phyloP scores from a whole-genome alignment of 2,888 invertebrate genomes.

The Drosophila falleni region DNA sequence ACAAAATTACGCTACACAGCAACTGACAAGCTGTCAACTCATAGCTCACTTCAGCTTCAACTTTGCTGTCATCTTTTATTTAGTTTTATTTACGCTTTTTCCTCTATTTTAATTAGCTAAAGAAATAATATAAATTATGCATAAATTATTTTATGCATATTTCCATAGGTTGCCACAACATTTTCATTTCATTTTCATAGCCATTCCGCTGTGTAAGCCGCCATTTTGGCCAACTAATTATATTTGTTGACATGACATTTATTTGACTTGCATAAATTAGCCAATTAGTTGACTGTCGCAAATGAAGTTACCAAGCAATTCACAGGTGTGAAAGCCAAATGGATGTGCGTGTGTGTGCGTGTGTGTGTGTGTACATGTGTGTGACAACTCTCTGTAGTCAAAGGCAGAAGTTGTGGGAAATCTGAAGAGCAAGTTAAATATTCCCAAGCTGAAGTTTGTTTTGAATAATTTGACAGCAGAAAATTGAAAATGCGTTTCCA shows the following conservation, averaged over 20 bases:
- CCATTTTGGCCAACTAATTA: conserved; percentile 67
- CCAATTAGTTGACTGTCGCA: conserved; percentile 72
- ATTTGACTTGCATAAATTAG: conserved; percentile 80
- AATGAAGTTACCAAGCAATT: conserved; percentile 62
- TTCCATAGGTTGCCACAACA: conserved; percentile 14
- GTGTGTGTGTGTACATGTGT: background rate
- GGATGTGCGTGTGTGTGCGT: background rate
- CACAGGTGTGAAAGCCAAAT: conserved; percentile 58
- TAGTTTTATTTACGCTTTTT: conserved; percentile 7
- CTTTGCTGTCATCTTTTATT: conserved; percentile 17
- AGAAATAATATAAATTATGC: conserved; percentile 43
- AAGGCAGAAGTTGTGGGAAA: conserved; percentile 4
- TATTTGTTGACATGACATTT: conserved; percentile 79
- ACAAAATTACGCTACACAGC: conserved; percentile 70
- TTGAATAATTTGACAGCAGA: conserved; percentile 37
- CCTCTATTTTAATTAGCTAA: conserved; percentile 39
- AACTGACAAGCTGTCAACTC: conserved; percentile 53
- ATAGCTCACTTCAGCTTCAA: conserved; percentile 10
- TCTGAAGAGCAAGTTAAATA: conserved; percentile 17
- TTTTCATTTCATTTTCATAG: conserved; percentile 28
- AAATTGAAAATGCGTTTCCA: background rate
- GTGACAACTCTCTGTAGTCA: conserved; percentile 14
- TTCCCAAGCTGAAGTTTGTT: conserved; percentile 18
- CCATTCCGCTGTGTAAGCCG: conserved; percentile 7
- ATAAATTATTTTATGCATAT: conserved; percentile 49